Base-by-base conservation (phyloP, 2,113 vertebrate species). In the Rynchops niger region DNA sequence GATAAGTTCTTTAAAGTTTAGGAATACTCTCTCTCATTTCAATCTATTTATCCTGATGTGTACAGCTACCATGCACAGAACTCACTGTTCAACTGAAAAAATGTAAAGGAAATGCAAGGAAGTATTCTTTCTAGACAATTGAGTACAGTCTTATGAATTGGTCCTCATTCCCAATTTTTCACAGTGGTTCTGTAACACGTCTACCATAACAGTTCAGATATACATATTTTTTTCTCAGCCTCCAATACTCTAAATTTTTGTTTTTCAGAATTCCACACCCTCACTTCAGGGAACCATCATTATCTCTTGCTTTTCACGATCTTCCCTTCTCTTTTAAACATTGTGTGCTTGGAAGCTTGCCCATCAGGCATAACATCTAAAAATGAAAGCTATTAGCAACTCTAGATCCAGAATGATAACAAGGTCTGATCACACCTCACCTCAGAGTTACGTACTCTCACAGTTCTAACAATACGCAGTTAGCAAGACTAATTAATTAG, bases 401-500 rank as follows among this genome's bases (percentile, higher is more conserved):
- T 78, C 52, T 5, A 30, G 32, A 69, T 80, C 66, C 62, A 29
- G 86, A 88, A 86, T 29, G 74, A 55, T 26, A 85, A 62, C 86
- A 67, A 94, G 47, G 47, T 59, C 82, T 90, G 61, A 11, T 94
- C 82, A 78, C 74, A 94, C 61, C 74, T 97, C 70, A 81, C 55
- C 85, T 90, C 85, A 53, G 79, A 73, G n/a, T 52, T 66, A 90
- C 23, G n/a, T 70, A 69, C 16, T 69, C 55, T 94, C 42, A 5
- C 65, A 87, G 69, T 76, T 87, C 80, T 72, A 81, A 61, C 65
- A 90, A 70, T 16, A 91, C 0, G 0, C 38, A 63, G 38, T 73
- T 67, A 88, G 42, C 58, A 66, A 82, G 89, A 66, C 38, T 52
- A 76, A 91, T 86, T 88, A 95, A 87, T 92, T 29, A 84, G 66